These are phyloP conservation scores for Tyrophagus putrescentiae DNA, from an alignment of 1,140 invertebrate species.

Conservation along the genomic window DNA sequence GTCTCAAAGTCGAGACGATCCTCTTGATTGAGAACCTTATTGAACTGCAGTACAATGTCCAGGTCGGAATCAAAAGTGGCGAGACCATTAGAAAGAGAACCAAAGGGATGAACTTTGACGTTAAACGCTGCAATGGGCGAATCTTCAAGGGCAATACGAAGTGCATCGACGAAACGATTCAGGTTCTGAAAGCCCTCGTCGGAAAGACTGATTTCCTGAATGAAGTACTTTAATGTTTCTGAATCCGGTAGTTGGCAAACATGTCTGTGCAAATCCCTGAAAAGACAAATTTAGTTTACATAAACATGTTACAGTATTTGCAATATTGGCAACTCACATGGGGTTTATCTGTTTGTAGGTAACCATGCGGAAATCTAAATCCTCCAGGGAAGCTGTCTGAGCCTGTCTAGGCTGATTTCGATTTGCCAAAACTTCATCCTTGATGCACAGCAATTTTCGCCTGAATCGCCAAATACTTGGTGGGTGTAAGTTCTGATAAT, in stretches of 20 bases:
- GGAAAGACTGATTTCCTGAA: neutral
- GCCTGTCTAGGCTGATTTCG: neutral
- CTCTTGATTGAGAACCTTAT: neutral
- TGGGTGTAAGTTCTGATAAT: neutral
- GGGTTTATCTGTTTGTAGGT: neutral
- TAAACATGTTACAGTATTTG: neutral
- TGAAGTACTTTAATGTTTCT: neutral
- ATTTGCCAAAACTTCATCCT: neutral
- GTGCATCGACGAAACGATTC: neutral
- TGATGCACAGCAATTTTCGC: neutral
- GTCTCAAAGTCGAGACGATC: neutral
- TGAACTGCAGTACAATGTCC: neutral
- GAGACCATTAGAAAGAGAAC: neutral
- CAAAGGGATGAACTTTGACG: no score
- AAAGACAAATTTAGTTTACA: neutral
- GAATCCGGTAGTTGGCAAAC: neutral
- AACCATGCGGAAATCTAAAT: neutral
- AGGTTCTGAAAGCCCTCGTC: neutral
- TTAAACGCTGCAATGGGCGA: neutral
- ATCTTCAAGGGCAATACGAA: neutral
- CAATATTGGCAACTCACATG: neutral
- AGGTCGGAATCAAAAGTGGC: neutral
- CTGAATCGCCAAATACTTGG: neutral
- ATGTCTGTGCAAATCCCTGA: neutral
- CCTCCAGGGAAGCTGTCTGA: neutral